Evolutionary conservation across 2,113 vertebrate species (phyloP).

Genomic region (Cyprinodon tularosa): DNA sequence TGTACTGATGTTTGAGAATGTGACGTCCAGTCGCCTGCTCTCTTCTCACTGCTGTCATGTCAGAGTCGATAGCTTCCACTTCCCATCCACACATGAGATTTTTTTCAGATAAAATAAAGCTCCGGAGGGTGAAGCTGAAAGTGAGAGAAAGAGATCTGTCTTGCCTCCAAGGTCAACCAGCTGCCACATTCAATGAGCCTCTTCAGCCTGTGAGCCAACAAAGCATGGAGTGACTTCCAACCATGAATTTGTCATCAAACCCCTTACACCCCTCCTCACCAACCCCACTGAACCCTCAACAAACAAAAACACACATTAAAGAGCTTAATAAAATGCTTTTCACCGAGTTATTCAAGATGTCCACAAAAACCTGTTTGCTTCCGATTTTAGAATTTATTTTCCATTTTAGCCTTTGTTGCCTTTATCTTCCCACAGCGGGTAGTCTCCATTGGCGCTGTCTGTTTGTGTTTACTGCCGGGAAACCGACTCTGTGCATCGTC

Average conservation of each 20-base stretch:
- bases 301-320: constrained; percentile 6
- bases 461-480: constrained; percentile 49
- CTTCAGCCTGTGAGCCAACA: constrained; percentile 58
- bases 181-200: constrained; percentile 61
- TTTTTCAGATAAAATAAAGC: constrained; percentile 6
- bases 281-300: not conserved
- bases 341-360: constrained; percentile 37
- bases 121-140: constrained; percentile 41
- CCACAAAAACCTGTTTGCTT: constrained; percentile 26
- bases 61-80: constrained; percentile 39
- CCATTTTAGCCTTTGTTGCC: not conserved
- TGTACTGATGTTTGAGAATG: constrained; percentile 7
- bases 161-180: constrained; percentile 70
- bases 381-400: not conserved
- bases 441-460: constrained; percentile 45
- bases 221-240: constrained; percentile 39
- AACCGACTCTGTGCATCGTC: constrained; percentile 47
- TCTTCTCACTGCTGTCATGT: constrained; percentile 26
- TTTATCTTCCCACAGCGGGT: not conserved
- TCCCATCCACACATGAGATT: constrained; percentile 29
- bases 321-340: constrained; percentile 30
- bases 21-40: not conserved
- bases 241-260: constrained; percentile 36
- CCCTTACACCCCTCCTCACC: not conserved
- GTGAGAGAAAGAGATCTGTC: constrained; percentile 55